Evolutionary conservation across 2,797 vertebrate species (phyloP).

Genomic region (Gobio occitaniae): DNA sequence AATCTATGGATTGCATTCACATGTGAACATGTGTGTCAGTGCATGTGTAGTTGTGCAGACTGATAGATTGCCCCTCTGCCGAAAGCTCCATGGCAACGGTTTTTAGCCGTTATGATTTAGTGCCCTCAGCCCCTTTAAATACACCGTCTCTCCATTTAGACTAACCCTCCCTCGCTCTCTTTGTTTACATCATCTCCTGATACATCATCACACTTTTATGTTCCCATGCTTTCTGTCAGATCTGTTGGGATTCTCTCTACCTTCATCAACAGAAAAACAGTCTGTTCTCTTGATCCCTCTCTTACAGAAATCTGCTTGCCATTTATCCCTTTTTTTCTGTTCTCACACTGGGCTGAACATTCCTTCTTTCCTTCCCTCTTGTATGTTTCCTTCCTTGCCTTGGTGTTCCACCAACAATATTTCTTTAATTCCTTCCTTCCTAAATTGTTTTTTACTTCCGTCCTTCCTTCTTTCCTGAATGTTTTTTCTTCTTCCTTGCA

Average conservation of each 20-base stretch:
- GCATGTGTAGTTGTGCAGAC: slow-evolving; percentile 35
- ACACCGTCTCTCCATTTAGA: slow-evolving; percentile 42
- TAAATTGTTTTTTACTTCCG: background rate
- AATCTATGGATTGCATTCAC: background rate
- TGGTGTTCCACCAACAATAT: background rate
- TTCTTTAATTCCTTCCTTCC: background rate
- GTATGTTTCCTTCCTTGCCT: background rate
- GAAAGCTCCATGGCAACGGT: slow-evolving; percentile 53
- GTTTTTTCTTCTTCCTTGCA: background rate
- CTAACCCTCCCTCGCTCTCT: slow-evolving; percentile 30
- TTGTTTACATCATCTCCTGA: slow-evolving; percentile 20
- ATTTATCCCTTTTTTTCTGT: slow-evolving; percentile 10
- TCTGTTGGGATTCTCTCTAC: slow-evolving; percentile 3
- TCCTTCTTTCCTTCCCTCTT: background rate
- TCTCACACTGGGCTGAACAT: background rate
- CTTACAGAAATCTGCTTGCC: slow-evolving; percentile 6
- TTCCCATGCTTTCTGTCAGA: slow-evolving; percentile 6
- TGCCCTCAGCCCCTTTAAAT: slow-evolving; percentile 50
- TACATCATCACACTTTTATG: background rate
- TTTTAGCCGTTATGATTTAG: slow-evolving; percentile 42
- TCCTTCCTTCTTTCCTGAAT: background rate
- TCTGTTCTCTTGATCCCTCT: slow-evolving; percentile 1
- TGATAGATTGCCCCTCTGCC: slow-evolving; percentile 30
- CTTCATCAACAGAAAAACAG: slow-evolving; percentile 24
- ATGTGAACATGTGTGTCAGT: slow-evolving; percentile 23